These are phyloP conservation scores for Fragum fragum DNA, from an alignment of 2,888 invertebrate species.

Conservation along the genomic window DNA sequence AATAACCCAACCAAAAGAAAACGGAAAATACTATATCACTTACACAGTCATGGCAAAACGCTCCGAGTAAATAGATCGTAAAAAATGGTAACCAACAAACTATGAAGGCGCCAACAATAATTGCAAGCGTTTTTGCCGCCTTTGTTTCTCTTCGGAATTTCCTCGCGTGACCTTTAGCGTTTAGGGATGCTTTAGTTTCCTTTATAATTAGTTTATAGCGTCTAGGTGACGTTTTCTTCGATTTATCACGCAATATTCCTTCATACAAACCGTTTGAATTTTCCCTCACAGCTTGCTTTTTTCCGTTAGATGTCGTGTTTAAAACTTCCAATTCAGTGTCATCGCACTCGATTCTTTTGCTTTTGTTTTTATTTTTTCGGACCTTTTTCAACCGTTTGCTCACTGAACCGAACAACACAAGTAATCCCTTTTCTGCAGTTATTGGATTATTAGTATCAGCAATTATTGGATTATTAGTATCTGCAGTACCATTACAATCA, in stretches of 20 bases:
- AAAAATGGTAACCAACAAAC: slow-evolving; percentile 99
- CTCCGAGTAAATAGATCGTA: slow-evolving; percentile 96
- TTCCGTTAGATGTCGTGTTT: slow-evolving; percentile 13
- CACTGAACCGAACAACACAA: slow-evolving; percentile 19
- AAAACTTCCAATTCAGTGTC: slow-evolving; percentile 47
- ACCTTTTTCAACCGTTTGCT: slow-evolving; percentile 17
- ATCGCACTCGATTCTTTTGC: slow-evolving; percentile 15
- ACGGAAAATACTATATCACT: slow-evolving; percentile 94
- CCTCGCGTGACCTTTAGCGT: slow-evolving; percentile 95
- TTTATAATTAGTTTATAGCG: slow-evolving; percentile 50
- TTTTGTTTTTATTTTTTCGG: neutral
- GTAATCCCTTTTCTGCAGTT: neutral
- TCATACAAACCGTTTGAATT: slow-evolving; percentile 12
- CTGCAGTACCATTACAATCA: neutral
- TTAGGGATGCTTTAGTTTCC: slow-evolving; percentile 87
- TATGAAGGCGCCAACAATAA: slow-evolving; percentile 98
- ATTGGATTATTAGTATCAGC: neutral
- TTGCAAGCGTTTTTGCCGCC: slow-evolving; percentile 98
- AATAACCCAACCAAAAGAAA: slow-evolving; percentile 98
- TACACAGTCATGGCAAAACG: slow-evolving; percentile 93
- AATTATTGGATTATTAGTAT: neutral
- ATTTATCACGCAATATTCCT: slow-evolving; percentile 21
- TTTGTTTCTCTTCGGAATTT: slow-evolving; percentile 96
- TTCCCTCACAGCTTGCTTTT: neutral
- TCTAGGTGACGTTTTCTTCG: slow-evolving; percentile 12